Percentiles rank a stretch among this genome's conserved stretches.
Evolutionary conservation across 2,888 invertebrate genomes (phyloP).

Genomic region (Serripes groenlandicus): DNA sequence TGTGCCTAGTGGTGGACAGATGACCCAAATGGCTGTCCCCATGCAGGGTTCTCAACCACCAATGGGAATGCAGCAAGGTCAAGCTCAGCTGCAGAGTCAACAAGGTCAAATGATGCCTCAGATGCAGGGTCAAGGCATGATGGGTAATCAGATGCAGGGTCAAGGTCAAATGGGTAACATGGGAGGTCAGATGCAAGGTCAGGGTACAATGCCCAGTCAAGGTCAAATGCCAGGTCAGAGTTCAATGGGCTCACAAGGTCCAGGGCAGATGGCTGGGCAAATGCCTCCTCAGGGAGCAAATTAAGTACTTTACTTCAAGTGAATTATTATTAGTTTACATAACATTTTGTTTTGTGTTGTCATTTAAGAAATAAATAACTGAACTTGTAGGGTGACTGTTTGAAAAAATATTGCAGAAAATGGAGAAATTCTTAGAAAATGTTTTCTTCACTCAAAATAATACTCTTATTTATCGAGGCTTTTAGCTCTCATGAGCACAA

Average conservation of each 20-base stretch:
- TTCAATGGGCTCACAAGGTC: conserved; percentile 8
- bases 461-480: too few relatives aligned
- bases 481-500: too few relatives aligned
- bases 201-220: conserved; percentile 61
- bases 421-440: too few relatives aligned
- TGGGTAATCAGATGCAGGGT: conserved; percentile 66
- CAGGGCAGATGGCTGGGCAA: conserved; percentile 18
- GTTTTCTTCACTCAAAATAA: too few relatives aligned
- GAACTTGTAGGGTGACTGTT: too few relatives aligned
- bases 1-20: conserved; percentile 53
- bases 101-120: conserved; percentile 54
- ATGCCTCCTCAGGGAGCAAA: conserved; percentile 14
- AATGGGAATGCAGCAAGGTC: conserved; percentile 60
- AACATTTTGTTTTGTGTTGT: too few relatives aligned
- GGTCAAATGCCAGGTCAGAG: conserved; percentile 39
- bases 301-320: background rate
- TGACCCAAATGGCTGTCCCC: conserved; percentile 51
- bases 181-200: conserved; percentile 61
- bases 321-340: background rate
- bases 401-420: too few relatives aligned
- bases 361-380: too few relatives aligned
- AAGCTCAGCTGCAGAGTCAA: conserved; percentile 49
- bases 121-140: conserved; percentile 47
- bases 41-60: conserved; percentile 45
- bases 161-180: conserved; percentile 64